Base-by-base conservation (phyloP, 1,140 invertebrate genomes). In the Protaetia brevitarsis region DNA sequence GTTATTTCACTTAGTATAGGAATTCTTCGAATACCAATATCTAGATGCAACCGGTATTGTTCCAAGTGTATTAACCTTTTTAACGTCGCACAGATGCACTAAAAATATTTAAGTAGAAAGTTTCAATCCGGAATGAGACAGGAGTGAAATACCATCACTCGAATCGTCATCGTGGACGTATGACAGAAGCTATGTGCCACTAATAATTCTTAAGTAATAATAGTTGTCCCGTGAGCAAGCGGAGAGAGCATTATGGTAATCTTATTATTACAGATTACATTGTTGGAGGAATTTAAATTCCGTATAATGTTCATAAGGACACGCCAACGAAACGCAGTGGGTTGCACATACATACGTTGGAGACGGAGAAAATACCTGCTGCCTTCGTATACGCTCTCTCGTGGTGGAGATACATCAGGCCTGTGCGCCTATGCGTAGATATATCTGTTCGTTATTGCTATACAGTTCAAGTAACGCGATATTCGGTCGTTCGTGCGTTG, bases 21-120 rank as follows among this genome's bases (percentile, higher is more conserved):
- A n/a, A n/a, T n/a, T n/a, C n/a, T n/a, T n/a, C n/a, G n/a, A n/a
- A n/a, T n/a, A n/a, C n/a, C n/a, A n/a, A n/a, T n/a, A n/a, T n/a
- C n/a, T n/a, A n/a, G n/a, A n/a, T n/a, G n/a, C n/a, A n/a, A n/a
- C n/a, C 13, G 41, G n/a, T 45, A 45, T 45, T 45, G 41, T 19
- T n/a, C 41, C 3, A 10, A 5, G 41, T 45, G 16, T 45, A 45
- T 45, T 45, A 13, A 45, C 41, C 41, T 45, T 13, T 10, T 45
- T 10, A 6, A 45, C 23, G 23, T 45, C 16, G 13, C 41, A 21
- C 5, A 0, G 41, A 19, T 19, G 41, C 41, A 45, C 16, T 45
- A 45, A 45, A 45, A 45, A 45, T 45, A 45, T 45, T 45, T 45
- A 45, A 45, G 16, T 45, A 45, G 41, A 45, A 45, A 45, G 41